Evolutionary conservation across 1,140 invertebrate genomes (phyloP), one percentile per base, ranked within the genome.

Genomic region (Hyposmocoma kahamanoa): DNA sequence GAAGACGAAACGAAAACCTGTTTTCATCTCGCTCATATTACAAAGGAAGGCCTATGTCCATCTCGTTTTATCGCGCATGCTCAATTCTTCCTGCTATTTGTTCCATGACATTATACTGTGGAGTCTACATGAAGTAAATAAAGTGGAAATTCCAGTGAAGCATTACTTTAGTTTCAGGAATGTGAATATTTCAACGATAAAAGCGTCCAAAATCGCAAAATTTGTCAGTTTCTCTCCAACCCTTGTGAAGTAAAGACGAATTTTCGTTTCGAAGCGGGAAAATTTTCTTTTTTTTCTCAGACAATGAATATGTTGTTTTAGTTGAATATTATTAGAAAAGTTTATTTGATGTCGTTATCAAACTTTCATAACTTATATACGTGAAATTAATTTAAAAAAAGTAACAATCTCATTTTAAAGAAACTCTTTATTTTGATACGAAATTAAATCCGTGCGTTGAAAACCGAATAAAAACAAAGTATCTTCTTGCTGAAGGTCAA

Each of bases 11-110:
- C 36, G 19, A 22, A 22, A 36, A 47, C 54, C 51, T 53, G 8
- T 9, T n/a, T n/a, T n/a, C 42, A 17, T 62, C 63, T 48, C 53
- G 41, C 22, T 60, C 47, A 17, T 18, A 26, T 30, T 11, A n/a
- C 26, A 5, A 11, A 3, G 9, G 1, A 9, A 19, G 13, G n/a
- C 4, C 8, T 38, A 44, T 21, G 19, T 34, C 15, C 15, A 15
- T 55, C 56, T 43, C 48, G 13, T 47, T 65, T 34, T 32, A 22
- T 4, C 62, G 72, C 77, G 74, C 76, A 78, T 80, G 72, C 71
- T 66, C 74, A 38, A 34, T 58, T 20, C 18, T 30, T 17, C 11
- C 3, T 17, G 32, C 20, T 17, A 34, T 28, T n/a, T 56, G 49
- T 51, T 52, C 45, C 54, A 47, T 65, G 58, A 41, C 49, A 58